A percentile compares a stretch with the other conserved stretches of the same genome.
Conservation (phyloP, 1,140 invertebrate species). For the Zeugodacus cucurbitae region DNA sequence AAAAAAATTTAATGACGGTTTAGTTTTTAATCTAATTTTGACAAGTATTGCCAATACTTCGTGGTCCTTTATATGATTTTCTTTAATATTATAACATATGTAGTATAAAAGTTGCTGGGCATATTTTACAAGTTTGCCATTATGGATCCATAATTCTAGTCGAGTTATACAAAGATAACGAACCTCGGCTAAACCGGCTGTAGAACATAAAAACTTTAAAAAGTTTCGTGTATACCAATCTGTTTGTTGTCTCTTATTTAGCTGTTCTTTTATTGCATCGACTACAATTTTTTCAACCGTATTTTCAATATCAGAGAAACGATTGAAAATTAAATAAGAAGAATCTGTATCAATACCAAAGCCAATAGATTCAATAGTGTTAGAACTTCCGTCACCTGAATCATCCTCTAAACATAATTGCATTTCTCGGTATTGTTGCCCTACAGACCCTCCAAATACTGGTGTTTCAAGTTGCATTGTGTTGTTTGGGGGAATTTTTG, state of each 20-base stretch:
- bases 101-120: conserved; percentile 95
- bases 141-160: conserved; percentile 94
- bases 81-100: conserved; percentile 84
- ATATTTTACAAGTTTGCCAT: conserved; percentile 90
- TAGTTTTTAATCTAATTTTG: conserved; percentile 93
- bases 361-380: conserved; percentile 7
- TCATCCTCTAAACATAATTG: conserved; percentile 69
- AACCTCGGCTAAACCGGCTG: conserved; percentile 86
- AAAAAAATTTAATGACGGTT: conserved; percentile 90
- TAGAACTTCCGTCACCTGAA: conserved; percentile 65
- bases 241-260: conserved; percentile 83
- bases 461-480: conserved; percentile 72
- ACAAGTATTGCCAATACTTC: conserved; percentile 91
- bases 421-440: conserved; percentile 55
- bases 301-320: conserved; percentile 75
- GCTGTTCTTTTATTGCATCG: conserved; percentile 88
- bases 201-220: conserved; percentile 83
- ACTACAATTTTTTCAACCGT: conserved; percentile 84
- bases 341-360: conserved; percentile 4
- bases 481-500: conserved; percentile 76
- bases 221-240: conserved; percentile 91
- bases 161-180: conserved; percentile 83
- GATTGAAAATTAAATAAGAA: conserved; percentile 60
- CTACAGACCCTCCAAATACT: conserved; percentile 56
- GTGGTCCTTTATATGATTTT: conserved; percentile 81